Evolutionary conservation across 2,797 vertebrate genomes (phyloP).

Genomic region (Muraenolepis orangiensis): DNA sequence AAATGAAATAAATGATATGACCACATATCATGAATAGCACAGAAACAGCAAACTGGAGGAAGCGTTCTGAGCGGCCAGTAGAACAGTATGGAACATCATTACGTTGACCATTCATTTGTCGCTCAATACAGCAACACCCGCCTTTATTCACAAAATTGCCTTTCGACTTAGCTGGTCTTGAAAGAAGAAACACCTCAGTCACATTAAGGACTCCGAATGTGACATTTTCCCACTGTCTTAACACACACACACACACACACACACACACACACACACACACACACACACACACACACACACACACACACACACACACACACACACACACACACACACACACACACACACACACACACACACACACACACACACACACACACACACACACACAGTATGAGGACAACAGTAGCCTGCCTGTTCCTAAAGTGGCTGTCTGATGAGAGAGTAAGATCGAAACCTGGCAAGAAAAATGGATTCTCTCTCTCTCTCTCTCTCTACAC

Average conservation of each 20-base stretch:
- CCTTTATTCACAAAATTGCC: background rate
- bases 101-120: background rate
- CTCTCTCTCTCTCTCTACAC: background rate
- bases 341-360: background rate
- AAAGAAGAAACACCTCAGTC: background rate
- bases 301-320: background rate
- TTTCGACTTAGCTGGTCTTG: background rate
- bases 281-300: too few relatives aligned
- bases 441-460: slow-evolving; percentile 57
- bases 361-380: background rate
- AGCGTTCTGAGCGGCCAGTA: background rate
- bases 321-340: background rate
- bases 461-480: slow-evolving; percentile 25
- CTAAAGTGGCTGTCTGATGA: slow-evolving; percentile 26
- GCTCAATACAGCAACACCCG: background rate
- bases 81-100: background rate
- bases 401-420: slow-evolving; percentile 54
- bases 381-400: slow-evolving; percentile 5
- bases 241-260: too few relatives aligned
- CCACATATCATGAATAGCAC: too few relatives aligned
- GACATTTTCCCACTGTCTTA: background rate
- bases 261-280: too few relatives aligned
- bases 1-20: background rate
- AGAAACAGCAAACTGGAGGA: too few relatives aligned
- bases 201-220: background rate